Percentiles rank a stretch among this genome's conserved stretches.
Evolutionary conservation across 2,888 invertebrate species (phyloP).

Genomic region (Unio pictorum): DNA sequence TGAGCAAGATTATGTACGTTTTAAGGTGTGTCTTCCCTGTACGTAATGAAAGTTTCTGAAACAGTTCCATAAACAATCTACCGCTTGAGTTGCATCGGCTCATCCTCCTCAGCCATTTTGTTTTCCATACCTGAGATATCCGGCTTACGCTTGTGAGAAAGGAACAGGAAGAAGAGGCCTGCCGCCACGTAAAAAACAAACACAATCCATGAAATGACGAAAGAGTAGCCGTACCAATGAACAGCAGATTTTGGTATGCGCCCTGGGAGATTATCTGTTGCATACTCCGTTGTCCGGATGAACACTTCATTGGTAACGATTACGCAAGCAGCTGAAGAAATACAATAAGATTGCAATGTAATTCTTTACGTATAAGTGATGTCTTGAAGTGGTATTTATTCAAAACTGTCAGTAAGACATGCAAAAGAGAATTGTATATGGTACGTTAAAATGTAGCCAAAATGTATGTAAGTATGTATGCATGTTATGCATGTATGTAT

Average conservation of each 20-base stretch:
- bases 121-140: conserved; percentile 87
- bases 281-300: conserved; percentile 82
- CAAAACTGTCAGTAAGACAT: too few relatives aligned
- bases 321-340: conserved; percentile 80
- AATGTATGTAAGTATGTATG: too few relatives aligned
- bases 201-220: conserved; percentile 80
- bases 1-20: too few relatives aligned
- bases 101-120: conserved; percentile 84
- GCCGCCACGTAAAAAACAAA: conserved; percentile 81
- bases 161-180: conserved; percentile 83
- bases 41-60: not conserved
- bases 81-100: conserved; percentile 83
- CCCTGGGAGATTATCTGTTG: conserved; percentile 78
- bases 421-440: too few relatives aligned
- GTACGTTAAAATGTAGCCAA: too few relatives aligned
- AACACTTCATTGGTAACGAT: conserved; percentile 88
- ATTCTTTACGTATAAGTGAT: too few relatives aligned
- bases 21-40: not conserved
- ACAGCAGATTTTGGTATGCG: conserved; percentile 80
- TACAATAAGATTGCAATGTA: conserved; percentile 6
- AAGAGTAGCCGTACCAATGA: conserved; percentile 78
- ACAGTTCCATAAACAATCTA: conserved; percentile 10
- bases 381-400: too few relatives aligned
- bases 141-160: conserved; percentile 88
- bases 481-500: too few relatives aligned